Conservation (phyloP, 2,113 vertebrate species). For the Psettodes erumei region DNA sequence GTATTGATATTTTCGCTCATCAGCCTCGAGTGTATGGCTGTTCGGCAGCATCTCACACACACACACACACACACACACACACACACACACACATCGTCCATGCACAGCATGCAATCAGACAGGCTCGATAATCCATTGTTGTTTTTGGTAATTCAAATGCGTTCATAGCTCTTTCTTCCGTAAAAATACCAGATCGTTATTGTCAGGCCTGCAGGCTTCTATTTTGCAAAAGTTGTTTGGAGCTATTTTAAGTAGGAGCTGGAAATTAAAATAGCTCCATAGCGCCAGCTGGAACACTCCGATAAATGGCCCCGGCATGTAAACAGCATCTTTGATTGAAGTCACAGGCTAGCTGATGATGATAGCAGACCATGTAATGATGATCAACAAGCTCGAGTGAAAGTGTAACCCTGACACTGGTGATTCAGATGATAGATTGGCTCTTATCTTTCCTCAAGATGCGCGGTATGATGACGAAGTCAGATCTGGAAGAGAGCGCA, state of each 20-base stretch:
- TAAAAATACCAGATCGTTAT: slow-evolving; percentile 42
- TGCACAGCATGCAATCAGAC: slow-evolving; percentile 64
- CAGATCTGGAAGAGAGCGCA: not conserved
- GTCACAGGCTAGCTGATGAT: not conserved
- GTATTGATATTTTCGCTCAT: slow-evolving; percentile 76
- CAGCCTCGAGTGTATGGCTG: slow-evolving; percentile 49
- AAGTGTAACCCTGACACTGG: not conserved
- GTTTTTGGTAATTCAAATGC: slow-evolving; percentile 62
- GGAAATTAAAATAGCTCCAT: not conserved
- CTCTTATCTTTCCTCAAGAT: not conserved
- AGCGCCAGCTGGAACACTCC: not conserved
- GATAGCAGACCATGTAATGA: not conserved
- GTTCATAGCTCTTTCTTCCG: slow-evolving; percentile 44
- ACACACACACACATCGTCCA: not conserved
- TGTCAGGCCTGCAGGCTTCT: slow-evolving; percentile 36
- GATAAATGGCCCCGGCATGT: not conserved
- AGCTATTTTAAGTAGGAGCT: slow-evolving; percentile 30
- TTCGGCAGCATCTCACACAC: slow-evolving; percentile 33
- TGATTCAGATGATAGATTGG: not conserved
- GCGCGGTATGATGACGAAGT: not conserved
- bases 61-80: slow-evolving; percentile 17
- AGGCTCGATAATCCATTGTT: slow-evolving; percentile 70
- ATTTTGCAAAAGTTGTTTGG: slow-evolving; percentile 41
- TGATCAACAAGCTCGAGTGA: not conserved
- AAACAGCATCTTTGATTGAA: not conserved